phyloP scores from a whole-genome alignment of 2,888 invertebrate genomes.

The Coleophora flavipennella region DNA sequence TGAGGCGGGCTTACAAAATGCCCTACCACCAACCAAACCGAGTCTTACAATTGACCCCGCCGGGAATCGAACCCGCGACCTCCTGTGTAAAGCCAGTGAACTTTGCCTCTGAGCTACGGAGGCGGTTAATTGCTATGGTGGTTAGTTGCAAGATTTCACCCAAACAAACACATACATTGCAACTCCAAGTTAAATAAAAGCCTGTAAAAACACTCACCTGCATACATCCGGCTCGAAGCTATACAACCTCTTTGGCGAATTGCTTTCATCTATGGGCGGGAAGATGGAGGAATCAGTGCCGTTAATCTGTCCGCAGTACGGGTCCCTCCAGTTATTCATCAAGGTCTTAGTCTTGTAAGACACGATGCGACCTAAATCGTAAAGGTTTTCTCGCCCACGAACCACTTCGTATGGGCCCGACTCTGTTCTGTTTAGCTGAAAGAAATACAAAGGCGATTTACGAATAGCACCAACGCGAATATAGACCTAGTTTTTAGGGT shows the following conservation, averaged over 20 bases:
- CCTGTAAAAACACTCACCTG: conserved; percentile 54
- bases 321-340: conserved; percentile 47
- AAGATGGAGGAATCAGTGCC: conserved; percentile 72
- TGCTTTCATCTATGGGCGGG: conserved; percentile 53
- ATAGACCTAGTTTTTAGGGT: too few relatives aligned
- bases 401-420: conserved; percentile 70
- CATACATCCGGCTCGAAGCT: conserved; percentile 72
- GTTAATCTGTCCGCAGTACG: conserved; percentile 65
- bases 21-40: too few relatives aligned
- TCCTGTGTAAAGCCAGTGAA: too few relatives aligned
- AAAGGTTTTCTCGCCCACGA: conserved; percentile 62
- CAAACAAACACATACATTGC: too few relatives aligned
- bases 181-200: background rate
- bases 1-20: too few relatives aligned
- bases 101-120: too few relatives aligned
- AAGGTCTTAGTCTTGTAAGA: conserved; percentile 45
- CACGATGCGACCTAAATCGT: conserved; percentile 60
- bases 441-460: too few relatives aligned
- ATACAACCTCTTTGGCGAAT: conserved; percentile 45
- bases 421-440: conserved; percentile 65
- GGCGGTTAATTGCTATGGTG: too few relatives aligned
- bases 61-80: too few relatives aligned
- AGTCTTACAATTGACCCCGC: too few relatives aligned
- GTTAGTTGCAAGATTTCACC: too few relatives aligned
- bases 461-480: too few relatives aligned